Evolutionary conservation across 2,113 vertebrate genomes (phyloP).

Genomic region (Rhinoderma darwinii): DNA sequence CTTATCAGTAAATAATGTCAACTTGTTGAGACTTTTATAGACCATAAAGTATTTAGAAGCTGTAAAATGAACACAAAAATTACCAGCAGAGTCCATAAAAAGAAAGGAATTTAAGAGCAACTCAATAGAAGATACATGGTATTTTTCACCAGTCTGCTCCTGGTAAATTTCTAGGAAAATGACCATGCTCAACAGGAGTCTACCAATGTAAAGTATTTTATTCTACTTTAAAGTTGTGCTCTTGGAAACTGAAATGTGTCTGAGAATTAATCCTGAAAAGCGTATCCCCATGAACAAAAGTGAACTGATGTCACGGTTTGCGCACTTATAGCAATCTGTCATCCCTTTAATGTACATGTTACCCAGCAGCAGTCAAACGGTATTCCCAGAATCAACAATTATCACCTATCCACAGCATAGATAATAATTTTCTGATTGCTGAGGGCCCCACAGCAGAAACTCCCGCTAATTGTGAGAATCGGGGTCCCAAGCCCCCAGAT

Average conservation of each 20-base stretch:
- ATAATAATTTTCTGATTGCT: too few species aligned
- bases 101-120: conserved; percentile 53
- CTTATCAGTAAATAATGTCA: conserved; percentile 48
- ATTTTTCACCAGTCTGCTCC: not conserved
- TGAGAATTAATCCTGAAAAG: not conserved
- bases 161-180: conserved; percentile 24
- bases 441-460: too few species aligned
- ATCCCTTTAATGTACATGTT: not conserved
- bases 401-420: too few species aligned
- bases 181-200: conserved; percentile 19
- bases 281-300: not conserved
- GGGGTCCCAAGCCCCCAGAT: too few species aligned
- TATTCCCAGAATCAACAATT: too few species aligned
- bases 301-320: not conserved
- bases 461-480: too few species aligned
- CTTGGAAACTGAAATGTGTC: conserved; percentile 33
- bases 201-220: conserved; percentile 1
- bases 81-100: conserved; percentile 53
- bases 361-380: not conserved
- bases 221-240: conserved; percentile 5
- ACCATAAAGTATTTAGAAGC: conserved; percentile 52
- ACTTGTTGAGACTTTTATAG: conserved; percentile 38
- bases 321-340: too few species aligned
- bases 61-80: conserved; percentile 52
- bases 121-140: conserved; percentile 27